phyloP scores from a whole-genome alignment of 2,113 vertebrate genomes.

The Bos javanicus region DNA sequence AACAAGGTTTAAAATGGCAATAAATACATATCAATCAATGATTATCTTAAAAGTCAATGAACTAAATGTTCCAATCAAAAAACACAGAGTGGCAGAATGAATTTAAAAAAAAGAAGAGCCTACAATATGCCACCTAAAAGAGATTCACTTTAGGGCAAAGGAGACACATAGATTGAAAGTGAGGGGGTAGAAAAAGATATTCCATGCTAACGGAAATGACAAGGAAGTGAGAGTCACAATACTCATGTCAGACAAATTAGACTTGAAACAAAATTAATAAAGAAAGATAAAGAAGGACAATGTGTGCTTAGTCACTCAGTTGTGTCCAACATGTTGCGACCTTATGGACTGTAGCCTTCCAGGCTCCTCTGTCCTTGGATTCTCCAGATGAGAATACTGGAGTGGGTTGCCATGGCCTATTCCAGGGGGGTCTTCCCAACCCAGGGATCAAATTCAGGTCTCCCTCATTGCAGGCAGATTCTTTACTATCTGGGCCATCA shows the following conservation, averaged over 20 bases:
- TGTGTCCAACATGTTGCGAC: neutral
- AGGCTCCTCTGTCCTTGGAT: neutral
- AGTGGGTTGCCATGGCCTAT: neutral
- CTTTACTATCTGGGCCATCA: neutral
- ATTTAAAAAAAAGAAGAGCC: neutral
- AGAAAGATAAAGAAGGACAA: neutral
- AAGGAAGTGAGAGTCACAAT: neutral
- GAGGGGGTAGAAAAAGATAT: neutral
- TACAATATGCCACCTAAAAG: neutral
- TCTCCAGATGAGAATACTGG: neutral
- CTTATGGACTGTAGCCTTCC: neutral
- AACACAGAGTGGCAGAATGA: neutral
- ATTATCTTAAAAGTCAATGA: neutral
- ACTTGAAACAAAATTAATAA: neutral
- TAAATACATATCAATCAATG: neutral
- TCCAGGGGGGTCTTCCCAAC: neutral
- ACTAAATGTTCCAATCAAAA: neutral
- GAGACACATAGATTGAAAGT: neutral
- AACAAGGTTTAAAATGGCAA: neutral
- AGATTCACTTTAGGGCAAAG: neutral
- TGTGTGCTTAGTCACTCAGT: neutral
- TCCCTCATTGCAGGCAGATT: neutral
- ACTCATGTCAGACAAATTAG: neutral
- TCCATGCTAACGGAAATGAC: neutral
- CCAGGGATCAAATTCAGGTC: neutral